phyloP scores from a whole-genome alignment of 2,888 invertebrate species.

The Cheilosia pagana region DNA sequence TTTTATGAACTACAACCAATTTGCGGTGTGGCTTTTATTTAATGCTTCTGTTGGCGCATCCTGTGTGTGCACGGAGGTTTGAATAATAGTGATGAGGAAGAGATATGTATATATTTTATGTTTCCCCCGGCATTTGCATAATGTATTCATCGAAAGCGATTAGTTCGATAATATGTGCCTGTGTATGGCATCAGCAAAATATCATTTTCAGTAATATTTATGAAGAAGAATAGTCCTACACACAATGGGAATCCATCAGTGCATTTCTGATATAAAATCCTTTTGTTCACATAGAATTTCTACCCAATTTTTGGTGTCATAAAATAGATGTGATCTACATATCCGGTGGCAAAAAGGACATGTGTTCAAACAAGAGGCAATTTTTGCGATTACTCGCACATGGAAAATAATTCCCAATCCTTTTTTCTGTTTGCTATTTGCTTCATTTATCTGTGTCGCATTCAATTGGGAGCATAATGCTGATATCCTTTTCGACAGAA shows the following conservation, averaged over 20 bases:
- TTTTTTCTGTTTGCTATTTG: conserved; percentile 38
- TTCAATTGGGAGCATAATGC: conserved; percentile 62
- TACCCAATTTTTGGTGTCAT: conserved; percentile 22
- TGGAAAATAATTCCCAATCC: conserved; percentile 58
- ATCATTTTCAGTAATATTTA: conserved; percentile 37
- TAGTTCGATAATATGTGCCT: conserved; percentile 38
- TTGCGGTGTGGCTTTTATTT: conserved; percentile 62
- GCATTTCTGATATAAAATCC: conserved; percentile 43
- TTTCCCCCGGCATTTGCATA: conserved; percentile 51
- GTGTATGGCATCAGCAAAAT: conserved; percentile 29
- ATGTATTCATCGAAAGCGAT: conserved; percentile 61
- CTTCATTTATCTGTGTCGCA: conserved; percentile 67
- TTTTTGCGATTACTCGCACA: conserved; percentile 61
- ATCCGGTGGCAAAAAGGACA: conserved; percentile 56
- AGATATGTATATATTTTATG: conserved; percentile 17
- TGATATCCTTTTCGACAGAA: conserved; percentile 46
- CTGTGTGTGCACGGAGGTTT: conserved; percentile 18
- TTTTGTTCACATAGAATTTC: conserved; percentile 51
- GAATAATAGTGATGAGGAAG: conserved; percentile 26
- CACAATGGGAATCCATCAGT: conserved; percentile 51
- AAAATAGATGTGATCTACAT: conserved; percentile 32
- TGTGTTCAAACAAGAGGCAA: conserved; percentile 26
- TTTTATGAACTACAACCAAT: conserved; percentile 47
- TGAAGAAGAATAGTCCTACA: conserved; percentile 17
- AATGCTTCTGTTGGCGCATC: conserved; percentile 59